These are phyloP conservation scores for Brachionus rotundiformis DNA, from an alignment of 1,140 invertebrate species.

Conservation along the genomic window DNA sequence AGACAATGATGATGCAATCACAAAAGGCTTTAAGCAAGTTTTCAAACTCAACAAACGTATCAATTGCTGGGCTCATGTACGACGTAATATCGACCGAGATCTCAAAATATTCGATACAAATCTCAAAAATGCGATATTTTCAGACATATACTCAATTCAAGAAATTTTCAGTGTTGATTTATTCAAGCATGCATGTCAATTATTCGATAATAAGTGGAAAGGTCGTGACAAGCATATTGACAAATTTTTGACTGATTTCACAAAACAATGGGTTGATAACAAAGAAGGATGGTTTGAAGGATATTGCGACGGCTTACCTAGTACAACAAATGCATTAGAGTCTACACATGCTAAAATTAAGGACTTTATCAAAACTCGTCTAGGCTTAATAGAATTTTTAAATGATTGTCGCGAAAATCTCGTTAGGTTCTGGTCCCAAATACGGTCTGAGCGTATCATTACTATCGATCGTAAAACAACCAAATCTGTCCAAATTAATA, in stretches of 20 bases:
- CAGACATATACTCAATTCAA: neutral
- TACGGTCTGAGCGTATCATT: neutral
- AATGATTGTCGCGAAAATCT: neutral
- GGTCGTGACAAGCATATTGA: neutral
- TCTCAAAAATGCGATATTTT: neutral
- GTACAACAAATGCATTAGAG: neutral
- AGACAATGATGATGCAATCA: neutral
- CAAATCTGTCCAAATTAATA: neutral
- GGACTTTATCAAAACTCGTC: neutral
- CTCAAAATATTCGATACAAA: neutral
- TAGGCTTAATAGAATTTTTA: slow-evolving; percentile 20
- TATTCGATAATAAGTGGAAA: no score
- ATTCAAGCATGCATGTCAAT: neutral
- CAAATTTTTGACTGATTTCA: neutral
- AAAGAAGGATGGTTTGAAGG: neutral
- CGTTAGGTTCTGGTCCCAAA: neutral
- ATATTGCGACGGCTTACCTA: neutral
- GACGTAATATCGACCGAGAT: neutral
- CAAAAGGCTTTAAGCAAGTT: neutral
- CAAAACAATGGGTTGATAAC: neutral
- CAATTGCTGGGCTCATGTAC: neutral
- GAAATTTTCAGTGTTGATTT: neutral
- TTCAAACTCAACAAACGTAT: neutral
- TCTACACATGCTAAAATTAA: neutral
- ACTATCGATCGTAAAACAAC: neutral